phyloP scores from a whole-genome alignment of 2,797 vertebrate genomes.

The Sebastolobus alascanus region DNA sequence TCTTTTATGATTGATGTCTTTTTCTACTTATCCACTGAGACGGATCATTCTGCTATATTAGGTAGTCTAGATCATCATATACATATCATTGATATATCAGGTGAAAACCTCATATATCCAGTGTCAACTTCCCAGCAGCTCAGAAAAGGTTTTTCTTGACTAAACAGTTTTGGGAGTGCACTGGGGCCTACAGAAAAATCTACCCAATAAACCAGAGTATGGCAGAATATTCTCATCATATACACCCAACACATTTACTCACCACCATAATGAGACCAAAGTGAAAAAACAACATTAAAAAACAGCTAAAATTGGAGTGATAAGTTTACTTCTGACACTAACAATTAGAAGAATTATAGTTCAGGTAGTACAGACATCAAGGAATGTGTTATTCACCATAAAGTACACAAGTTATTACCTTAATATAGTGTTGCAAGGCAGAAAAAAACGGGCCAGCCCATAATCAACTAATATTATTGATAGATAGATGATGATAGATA shows the following conservation, averaged over 20 bases:
- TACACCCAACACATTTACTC: not conserved
- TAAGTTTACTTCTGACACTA: not conserved
- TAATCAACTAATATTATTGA: too few species aligned
- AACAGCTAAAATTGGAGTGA: not conserved
- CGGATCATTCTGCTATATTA: not conserved
- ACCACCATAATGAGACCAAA: not conserved
- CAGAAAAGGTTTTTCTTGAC: slow-evolving; percentile 12
- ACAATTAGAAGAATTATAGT: not conserved
- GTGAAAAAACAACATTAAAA: not conserved
- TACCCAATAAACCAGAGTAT: not conserved
- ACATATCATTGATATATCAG: slow-evolving; percentile 21
- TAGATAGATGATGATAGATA: too few species aligned
- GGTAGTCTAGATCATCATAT: not conserved
- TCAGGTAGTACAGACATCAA: not conserved
- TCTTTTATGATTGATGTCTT: not conserved
- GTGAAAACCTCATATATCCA: slow-evolving; percentile 7
- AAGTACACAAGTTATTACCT: not conserved
- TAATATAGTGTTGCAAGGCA: not conserved
- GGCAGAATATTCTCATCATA: not conserved
- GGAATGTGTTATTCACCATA: not conserved
- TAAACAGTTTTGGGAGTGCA: not conserved
- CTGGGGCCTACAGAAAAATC: not conserved
- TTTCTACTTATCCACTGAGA: not conserved
- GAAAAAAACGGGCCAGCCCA: not conserved
- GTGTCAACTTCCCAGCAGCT: not conserved